phyloP scores from a whole-genome alignment of 2,797 vertebrate species.

The Amblyraja radiata region DNA sequence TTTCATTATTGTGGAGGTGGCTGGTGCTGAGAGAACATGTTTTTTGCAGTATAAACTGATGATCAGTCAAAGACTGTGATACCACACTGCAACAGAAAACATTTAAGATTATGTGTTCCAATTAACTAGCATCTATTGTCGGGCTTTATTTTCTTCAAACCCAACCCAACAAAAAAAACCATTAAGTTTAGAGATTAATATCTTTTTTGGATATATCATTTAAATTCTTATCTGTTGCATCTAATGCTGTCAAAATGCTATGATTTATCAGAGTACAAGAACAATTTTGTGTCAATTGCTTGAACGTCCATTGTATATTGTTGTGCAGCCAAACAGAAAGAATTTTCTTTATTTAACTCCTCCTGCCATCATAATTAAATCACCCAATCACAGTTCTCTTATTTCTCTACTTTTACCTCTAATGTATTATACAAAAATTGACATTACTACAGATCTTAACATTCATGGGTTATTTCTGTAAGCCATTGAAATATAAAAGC shows the following conservation, averaged over 20 bases:
- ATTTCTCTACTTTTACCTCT: not conserved
- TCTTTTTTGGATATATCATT: too few relatives aligned
- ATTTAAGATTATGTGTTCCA: not conserved
- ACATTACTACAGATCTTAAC: not conserved
- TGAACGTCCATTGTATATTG: not conserved
- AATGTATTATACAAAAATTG: not conserved
- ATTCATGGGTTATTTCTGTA: not conserved
- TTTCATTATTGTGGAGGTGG: not conserved
- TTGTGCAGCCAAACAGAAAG: too few relatives aligned
- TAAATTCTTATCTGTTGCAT: too few relatives aligned
- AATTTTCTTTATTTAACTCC: not conserved
- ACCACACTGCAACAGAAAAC: not conserved
- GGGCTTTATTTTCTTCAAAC: not conserved
- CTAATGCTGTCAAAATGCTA: not conserved
- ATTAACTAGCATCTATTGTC: not conserved
- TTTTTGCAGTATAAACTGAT: not conserved
- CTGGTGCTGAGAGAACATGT: too few relatives aligned
- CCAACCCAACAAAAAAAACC: not conserved
- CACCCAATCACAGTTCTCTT: not conserved
- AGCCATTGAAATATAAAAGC: slow-evolving; percentile 10
- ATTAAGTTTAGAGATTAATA: too few relatives aligned
- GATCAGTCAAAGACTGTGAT: not conserved
- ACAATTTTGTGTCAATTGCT: not conserved
- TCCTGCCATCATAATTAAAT: not conserved
- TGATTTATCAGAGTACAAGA: not conserved